Evolutionary conservation across 2,888 invertebrate species (phyloP), one percentile per base, ranked within the genome.

Genomic region (Lasioglossum lativentre): DNA sequence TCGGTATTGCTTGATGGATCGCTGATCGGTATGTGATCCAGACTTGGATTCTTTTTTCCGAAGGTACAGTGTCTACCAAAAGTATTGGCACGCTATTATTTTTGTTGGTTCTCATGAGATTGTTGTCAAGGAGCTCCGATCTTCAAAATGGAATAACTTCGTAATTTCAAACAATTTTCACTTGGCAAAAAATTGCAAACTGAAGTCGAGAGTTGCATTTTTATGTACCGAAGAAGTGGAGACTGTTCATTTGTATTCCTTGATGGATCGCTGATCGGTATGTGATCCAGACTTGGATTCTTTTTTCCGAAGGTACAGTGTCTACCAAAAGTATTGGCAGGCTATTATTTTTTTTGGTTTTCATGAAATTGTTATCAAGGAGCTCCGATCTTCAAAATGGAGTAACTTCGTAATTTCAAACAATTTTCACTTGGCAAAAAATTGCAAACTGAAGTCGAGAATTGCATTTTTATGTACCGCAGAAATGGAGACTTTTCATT

Each of bases 1-100:
- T 52, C 85, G 85, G 72, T 85, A 86, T 75, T 75, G 80, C 68
- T 77, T 86, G 80, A 85, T 85, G 85, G 85, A 86, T 85, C 85
- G 77, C 27, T 30, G 76, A 66, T 45, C 27, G 30, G 47, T 74
- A 45, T 19, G 52, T 19, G 30, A 30, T 42, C n/a, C 34, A 23
- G 52, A 52, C 47, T 12, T 76, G 70, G 77, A 84, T 77, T 78
- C 38, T 14, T 27, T 16, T 63, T 27, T 14, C 1, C 2, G 8
- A 52, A 23, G 8, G 52, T 52, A 23, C 8, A 23, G 52, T 23
- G 23, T 3, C 23, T 52, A 8, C 8, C 23, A 52, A 52, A 52
- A 52, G 23, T 52, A 52, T 47, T 19, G 5, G 47, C 19, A 47
- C 52, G 1, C 3, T 47, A 47, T n/a, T 2, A 6, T 47, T 8